A percentile compares a stretch with the other conserved stretches of the same genome.
Evolutionary conservation across 2,888 invertebrate species (phyloP).

Genomic region (Xanthorhoe spadicearia): DNA sequence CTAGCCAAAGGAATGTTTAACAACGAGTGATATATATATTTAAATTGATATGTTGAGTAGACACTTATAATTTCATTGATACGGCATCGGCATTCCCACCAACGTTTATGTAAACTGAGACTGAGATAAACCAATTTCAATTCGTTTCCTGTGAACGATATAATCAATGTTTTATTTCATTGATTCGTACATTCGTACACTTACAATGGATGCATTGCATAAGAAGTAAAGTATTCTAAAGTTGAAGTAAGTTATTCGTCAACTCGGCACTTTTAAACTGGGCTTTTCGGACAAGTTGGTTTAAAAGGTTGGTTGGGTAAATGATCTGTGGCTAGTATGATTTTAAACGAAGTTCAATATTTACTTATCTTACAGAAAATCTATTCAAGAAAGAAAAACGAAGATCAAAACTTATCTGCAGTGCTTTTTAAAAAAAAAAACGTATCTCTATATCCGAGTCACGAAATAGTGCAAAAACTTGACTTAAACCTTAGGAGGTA

Average conservation of each 20-base stretch:
- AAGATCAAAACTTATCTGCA: not conserved
- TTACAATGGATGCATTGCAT: not conserved
- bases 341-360: no score
- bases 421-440: not conserved
- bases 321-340: no score
- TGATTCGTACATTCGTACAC: not conserved
- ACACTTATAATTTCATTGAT: slow-evolving; percentile 11
- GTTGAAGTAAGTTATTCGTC: no score
- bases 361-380: no score
- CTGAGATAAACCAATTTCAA: slow-evolving; percentile 40
- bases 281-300: no score
- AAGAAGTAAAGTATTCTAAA: no score
- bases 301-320: no score
- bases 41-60: not conserved
- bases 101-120: slow-evolving; percentile 39
- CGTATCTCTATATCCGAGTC: not conserved
- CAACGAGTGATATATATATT: not conserved
- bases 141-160: slow-evolving; percentile 36
- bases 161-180: slow-evolving; percentile 20
- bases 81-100: slow-evolving; percentile 35
- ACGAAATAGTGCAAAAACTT: not conserved
- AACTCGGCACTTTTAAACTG: no score
- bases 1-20: not conserved
- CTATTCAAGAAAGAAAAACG: no score
- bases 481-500: not conserved